These are phyloP conservation scores for Steinernema scapterisci DNA, from an alignment of 2,888 invertebrate species.

Conservation along the genomic window DNA sequence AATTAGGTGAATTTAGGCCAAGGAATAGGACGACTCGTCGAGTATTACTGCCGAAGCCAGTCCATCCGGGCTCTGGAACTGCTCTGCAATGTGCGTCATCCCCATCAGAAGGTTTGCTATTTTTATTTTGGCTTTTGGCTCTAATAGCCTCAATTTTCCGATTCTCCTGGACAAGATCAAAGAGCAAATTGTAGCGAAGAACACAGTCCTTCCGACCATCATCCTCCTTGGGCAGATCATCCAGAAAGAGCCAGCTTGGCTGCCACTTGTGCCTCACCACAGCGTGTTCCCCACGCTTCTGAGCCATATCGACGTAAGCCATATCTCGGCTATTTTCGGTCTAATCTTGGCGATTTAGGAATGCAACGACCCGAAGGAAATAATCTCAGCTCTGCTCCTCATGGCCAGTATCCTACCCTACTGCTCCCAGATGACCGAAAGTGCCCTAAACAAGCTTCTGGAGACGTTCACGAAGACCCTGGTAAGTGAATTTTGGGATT, in stretches of 20 bases:
- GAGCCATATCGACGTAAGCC: constrained; percentile 35
- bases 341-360: constrained; percentile 33
- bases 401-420: constrained; percentile 44
- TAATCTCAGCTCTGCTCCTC: constrained; percentile 45
- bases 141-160: constrained; percentile 33
- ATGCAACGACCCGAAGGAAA: constrained; percentile 24
- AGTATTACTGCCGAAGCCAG: constrained; percentile 41
- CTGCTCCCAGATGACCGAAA: constrained; percentile 38
- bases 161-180: constrained; percentile 38
- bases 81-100: constrained; percentile 44
- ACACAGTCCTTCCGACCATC: constrained; percentile 35
- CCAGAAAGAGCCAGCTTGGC: constrained; percentile 45
- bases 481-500: not conserved
- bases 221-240: constrained; percentile 43
- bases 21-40: constrained; percentile 44
- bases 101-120: constrained; percentile 43
- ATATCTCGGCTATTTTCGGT: too few relatives aligned
- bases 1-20: constrained; percentile 37
- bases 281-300: constrained; percentile 42
- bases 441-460: constrained; percentile 38
- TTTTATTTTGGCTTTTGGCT: not conserved
- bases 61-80: constrained; percentile 49
- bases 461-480: constrained; percentile 37
- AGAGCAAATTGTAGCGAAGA: constrained; percentile 35
- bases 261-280: constrained; percentile 46